Conservation (phyloP, 2,113 vertebrate genomes). For the Ammodytes marinus region DNA sequence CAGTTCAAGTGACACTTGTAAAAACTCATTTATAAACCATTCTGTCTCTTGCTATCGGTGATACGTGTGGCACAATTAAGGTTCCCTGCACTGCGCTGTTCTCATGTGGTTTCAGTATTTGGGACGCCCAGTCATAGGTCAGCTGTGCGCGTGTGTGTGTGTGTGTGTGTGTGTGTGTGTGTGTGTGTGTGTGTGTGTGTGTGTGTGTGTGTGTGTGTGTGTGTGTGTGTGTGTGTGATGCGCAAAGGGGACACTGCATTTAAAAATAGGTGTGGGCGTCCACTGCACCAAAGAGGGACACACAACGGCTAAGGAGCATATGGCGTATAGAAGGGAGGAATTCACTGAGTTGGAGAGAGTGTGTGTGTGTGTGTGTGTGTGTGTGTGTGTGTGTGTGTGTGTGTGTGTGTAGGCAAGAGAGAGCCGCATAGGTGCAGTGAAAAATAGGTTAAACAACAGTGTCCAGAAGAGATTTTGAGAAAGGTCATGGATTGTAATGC, state of each 20-base stretch:
- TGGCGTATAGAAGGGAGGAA: slow-evolving; percentile 45
- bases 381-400: slow-evolving; percentile 10
- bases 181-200: neutral
- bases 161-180: neutral
- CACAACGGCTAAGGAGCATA: slow-evolving; percentile 56
- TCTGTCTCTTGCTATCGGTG: slow-evolving; percentile 17
- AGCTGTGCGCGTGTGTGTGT: slow-evolving; percentile 22
- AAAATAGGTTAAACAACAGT: slow-evolving; percentile 7
- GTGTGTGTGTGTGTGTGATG: neutral
- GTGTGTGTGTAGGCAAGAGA: slow-evolving; percentile 10
- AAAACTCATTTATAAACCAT: neutral
- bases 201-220: slow-evolving; percentile 5
- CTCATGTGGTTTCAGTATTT: slow-evolving; percentile 57
- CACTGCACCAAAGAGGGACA: slow-evolving; percentile 62
- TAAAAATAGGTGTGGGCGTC: slow-evolving; percentile 70
- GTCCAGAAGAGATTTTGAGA: slow-evolving; percentile 39
- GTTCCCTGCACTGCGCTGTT: slow-evolving; percentile 35
- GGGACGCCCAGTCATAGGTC: slow-evolving; percentile 65
- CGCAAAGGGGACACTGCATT: slow-evolving; percentile 45
- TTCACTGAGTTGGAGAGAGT: slow-evolving; percentile 13
- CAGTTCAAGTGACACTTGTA: slow-evolving; percentile 5
- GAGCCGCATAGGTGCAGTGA: slow-evolving; percentile 38
- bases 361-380: neutral
- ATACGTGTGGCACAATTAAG: slow-evolving; percentile 31
- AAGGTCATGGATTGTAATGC: slow-evolving; percentile 60